phyloP scores from a whole-genome alignment of 2,797 vertebrate genomes.

The Falco biarmicus region DNA sequence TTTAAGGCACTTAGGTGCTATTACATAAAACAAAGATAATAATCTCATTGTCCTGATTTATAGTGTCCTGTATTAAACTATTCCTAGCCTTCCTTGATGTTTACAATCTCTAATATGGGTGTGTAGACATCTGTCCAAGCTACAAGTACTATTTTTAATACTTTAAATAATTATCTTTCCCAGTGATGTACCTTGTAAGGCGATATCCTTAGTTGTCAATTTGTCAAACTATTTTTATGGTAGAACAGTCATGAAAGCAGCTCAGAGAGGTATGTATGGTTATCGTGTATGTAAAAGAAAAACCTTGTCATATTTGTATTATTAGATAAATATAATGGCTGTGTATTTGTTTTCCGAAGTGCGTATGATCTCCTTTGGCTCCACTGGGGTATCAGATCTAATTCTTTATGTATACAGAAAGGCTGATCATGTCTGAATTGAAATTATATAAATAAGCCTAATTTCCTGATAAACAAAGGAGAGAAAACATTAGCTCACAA shows the following conservation, averaged over 20 bases:
- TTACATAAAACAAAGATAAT: not conserved
- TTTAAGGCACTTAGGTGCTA: not conserved
- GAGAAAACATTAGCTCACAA: not conserved
- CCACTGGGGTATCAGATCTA: not conserved
- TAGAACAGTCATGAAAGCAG: not conserved
- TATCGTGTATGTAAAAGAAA: not conserved
- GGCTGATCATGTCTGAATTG: not conserved
- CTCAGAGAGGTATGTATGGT: not conserved
- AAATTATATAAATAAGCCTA: conserved; percentile 20
- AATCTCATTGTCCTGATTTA: not conserved
- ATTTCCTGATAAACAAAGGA: conserved; percentile 30
- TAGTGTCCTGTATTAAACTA: not conserved
- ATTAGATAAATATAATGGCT: not conserved
- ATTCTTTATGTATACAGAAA: not conserved
- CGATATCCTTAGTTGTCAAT: not conserved
- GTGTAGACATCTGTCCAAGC: not conserved
- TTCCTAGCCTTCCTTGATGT: not conserved
- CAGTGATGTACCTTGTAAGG: not conserved
- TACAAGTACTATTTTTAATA: not conserved
- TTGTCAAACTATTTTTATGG: not conserved
- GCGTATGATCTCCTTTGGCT: not conserved
- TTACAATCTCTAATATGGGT: not conserved
- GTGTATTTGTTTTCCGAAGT: conserved; percentile 1
- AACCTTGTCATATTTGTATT: not conserved
- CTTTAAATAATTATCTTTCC: not conserved